Evolutionary conservation across 2,113 vertebrate species (phyloP).

Genomic region (Girardinichthys multiradiatus): DNA sequence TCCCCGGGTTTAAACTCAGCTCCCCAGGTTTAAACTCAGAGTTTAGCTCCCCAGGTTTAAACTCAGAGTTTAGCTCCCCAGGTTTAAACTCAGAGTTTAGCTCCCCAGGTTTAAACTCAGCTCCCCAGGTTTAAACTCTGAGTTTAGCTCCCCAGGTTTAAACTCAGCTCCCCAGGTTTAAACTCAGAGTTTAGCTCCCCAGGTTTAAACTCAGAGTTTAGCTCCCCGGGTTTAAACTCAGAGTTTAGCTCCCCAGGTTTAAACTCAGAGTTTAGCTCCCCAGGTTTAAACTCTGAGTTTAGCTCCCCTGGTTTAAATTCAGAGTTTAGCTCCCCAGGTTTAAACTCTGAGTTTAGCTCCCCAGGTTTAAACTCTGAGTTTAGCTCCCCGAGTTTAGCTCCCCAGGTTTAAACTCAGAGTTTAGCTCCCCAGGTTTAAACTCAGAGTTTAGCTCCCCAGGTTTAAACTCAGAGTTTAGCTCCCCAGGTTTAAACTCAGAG

Average conservation of each 20-base stretch:
- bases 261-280: too few species aligned
- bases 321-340: too few species aligned
- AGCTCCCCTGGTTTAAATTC: too few species aligned
- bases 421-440: neutral
- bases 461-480: neutral
- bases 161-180: neutral
- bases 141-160: too few species aligned
- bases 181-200: too few species aligned
- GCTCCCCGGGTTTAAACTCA: neutral
- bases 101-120: neutral
- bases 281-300: neutral
- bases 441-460: too few species aligned
- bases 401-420: neutral
- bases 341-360: neutral
- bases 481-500: neutral
- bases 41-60: too few species aligned
- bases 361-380: neutral
- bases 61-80: too few species aligned
- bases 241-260: too few species aligned
- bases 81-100: neutral
- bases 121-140: neutral
- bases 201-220: neutral
- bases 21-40: neutral
- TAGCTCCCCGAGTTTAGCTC: too few species aligned
- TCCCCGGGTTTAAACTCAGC: neutral